Evolutionary conservation across 2,888 invertebrate species (phyloP).

Genomic region (Aporophyla nigra): DNA sequence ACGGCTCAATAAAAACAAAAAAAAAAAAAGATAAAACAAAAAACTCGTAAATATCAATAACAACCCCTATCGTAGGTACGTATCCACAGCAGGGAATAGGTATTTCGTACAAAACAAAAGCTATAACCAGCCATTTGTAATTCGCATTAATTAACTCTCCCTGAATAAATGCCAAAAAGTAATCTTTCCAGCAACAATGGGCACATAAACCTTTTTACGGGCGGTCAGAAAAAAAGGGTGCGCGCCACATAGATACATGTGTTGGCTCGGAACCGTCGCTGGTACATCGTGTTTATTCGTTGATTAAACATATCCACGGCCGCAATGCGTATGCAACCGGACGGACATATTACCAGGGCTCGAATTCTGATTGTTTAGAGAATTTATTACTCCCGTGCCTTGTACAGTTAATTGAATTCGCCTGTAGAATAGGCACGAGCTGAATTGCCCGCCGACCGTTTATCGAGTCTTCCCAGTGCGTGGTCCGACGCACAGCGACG

Average conservation of each 20-base stretch:
- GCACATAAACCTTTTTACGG: slow-evolving; percentile 82
- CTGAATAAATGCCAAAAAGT: slow-evolving; percentile 82
- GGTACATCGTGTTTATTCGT: slow-evolving; percentile 87
- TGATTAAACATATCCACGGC: slow-evolving; percentile 89
- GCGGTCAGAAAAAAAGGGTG: slow-evolving; percentile 73
- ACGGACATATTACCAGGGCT: slow-evolving; percentile 90
- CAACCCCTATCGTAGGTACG: slow-evolving; percentile 46
- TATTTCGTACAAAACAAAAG: slow-evolving; percentile 59
- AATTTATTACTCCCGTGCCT: slow-evolving; percentile 90
- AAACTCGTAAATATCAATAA: slow-evolving; percentile 63
- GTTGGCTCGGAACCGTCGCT: slow-evolving; percentile 78
- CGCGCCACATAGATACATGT: slow-evolving; percentile 79
- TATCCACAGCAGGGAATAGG: slow-evolving; percentile 53
- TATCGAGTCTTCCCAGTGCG: slow-evolving; percentile 86
- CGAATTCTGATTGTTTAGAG: slow-evolving; percentile 91
- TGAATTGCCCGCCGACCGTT: slow-evolving; percentile 86
- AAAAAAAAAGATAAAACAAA: slow-evolving; percentile 35
- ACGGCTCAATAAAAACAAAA: slow-evolving; percentile 22
- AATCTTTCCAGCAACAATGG: slow-evolving; percentile 82
- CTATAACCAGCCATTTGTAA: slow-evolving; percentile 76
- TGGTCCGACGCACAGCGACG: slow-evolving; percentile 73
- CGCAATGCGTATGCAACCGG: slow-evolving; percentile 90
- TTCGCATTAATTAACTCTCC: slow-evolving; percentile 82
- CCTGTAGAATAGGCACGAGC: slow-evolving; percentile 88
- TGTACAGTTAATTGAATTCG: slow-evolving; percentile 91